phyloP scores from a whole-genome alignment of 2,797 vertebrate genomes.

The Synanceia verrucosa region DNA sequence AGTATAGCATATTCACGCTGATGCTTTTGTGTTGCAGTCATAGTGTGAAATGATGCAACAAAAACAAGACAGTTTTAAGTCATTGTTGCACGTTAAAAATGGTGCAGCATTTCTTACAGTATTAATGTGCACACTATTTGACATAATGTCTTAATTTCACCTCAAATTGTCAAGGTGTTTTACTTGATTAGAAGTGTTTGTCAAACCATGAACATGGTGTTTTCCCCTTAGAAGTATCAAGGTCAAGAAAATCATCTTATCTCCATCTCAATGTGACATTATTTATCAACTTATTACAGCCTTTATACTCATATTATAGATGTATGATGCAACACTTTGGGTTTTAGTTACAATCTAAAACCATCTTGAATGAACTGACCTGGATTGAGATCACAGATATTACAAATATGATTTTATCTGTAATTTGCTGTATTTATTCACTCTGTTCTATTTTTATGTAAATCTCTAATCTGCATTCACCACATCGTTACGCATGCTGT shows the following conservation, averaged over 20 bases:
- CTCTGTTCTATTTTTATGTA: constrained; percentile 49
- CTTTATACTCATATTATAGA: background rate
- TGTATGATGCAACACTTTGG: too few species aligned
- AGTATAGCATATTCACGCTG: too few species aligned
- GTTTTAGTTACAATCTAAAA: background rate
- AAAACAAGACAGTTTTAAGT: background rate
- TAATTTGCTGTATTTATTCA: constrained; percentile 23
- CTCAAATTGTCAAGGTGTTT: background rate
- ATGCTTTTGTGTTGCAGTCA: too few species aligned
- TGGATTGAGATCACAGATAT: constrained; percentile 24
- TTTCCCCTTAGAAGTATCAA: background rate
- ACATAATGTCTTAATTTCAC: background rate
- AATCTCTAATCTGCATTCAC: constrained; percentile 61
- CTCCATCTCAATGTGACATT: background rate
- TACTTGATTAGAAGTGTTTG: background rate
- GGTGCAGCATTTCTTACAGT: too few species aligned
- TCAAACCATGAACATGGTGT: background rate
- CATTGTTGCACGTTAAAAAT: too few species aligned
- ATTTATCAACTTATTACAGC: background rate
- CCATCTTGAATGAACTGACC: background rate
- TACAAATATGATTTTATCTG: constrained; percentile 31
- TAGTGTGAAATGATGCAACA: background rate
- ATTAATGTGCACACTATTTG: too few species aligned
- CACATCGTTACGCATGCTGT: constrained; percentile 6
- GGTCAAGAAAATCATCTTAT: background rate